A percentile compares a stretch with the other conserved stretches of the same genome.
Evolutionary conservation across 2,113 vertebrate genomes (phyloP).

Genomic region (Oncorhynchus kisutch): DNA sequence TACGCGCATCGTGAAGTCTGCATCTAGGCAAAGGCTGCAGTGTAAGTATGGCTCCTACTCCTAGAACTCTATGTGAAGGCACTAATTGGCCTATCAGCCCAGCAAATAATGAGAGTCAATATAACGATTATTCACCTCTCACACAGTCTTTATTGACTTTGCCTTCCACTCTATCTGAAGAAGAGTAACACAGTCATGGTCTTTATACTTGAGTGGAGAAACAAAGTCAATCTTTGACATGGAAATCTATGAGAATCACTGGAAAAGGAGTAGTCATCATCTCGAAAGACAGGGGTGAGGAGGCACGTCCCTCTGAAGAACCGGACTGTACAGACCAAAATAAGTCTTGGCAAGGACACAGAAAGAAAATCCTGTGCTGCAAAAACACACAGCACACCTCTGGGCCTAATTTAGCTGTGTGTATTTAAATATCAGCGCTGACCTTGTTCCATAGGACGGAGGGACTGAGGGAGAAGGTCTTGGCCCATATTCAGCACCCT

Average conservation of each 20-base stretch:
- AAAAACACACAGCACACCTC: slow-evolving; percentile 16
- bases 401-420: slow-evolving; percentile 48
- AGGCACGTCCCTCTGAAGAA: slow-evolving; percentile 21
- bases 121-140: neutral
- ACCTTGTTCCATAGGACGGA: slow-evolving; percentile 40
- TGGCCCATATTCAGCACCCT: slow-evolving; percentile 49
- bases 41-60: neutral
- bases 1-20: no score
- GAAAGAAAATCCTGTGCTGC: no score
- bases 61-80: neutral
- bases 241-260: no score
- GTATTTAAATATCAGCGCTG: slow-evolving; percentile 50
- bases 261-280: no score
- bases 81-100: neutral
- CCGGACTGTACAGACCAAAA: neutral
- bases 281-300: neutral
- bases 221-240: neutral
- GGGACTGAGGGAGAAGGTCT: slow-evolving; percentile 3
- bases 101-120: neutral
- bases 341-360: slow-evolving; percentile 44
- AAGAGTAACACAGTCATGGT: no score
- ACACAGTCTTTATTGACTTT: neutral
- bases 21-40: neutral
- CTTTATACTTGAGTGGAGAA: neutral
- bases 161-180: neutral